Conservation (phyloP, 2,113 vertebrate species). For the Macrotis lagotis region DNA sequence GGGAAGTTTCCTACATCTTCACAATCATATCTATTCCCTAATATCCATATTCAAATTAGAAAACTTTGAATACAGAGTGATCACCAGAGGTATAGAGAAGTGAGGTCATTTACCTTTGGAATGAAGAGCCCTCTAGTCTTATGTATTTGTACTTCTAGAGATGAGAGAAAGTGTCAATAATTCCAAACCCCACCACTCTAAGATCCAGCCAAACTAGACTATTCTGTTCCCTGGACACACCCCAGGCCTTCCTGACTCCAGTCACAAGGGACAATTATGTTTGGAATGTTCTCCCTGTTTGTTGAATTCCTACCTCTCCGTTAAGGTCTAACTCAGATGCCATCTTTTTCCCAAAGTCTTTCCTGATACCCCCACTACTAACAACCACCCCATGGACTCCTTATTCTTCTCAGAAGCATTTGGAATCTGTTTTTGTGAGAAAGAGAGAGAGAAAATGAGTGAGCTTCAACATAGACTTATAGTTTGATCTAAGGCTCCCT, state of each 20-base stretch:
- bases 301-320: background rate
- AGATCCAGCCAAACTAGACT: slow-evolving; percentile 23
- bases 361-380: background rate
- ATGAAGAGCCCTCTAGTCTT: background rate
- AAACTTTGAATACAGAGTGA: background rate
- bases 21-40: background rate
- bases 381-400: background rate
- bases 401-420: background rate
- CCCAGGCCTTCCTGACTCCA: background rate
- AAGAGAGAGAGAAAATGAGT: background rate
- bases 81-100: background rate
- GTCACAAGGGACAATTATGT: background rate
- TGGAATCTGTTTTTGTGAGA: background rate
- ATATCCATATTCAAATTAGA: background rate
- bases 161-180: background rate
- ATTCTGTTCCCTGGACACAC: background rate
- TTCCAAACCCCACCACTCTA: background rate
- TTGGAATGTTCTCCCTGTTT: background rate
- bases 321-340: background rate
- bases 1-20: background rate
- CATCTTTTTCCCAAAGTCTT: background rate
- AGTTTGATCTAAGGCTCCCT: background rate
- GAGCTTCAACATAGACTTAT: background rate
- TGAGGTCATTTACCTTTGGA: background rate
- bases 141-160: background rate